These are phyloP conservation scores for Periophthalmodon schlosseri DNA, from an alignment of 2,113 vertebrate species.

Conservation along the genomic window DNA sequence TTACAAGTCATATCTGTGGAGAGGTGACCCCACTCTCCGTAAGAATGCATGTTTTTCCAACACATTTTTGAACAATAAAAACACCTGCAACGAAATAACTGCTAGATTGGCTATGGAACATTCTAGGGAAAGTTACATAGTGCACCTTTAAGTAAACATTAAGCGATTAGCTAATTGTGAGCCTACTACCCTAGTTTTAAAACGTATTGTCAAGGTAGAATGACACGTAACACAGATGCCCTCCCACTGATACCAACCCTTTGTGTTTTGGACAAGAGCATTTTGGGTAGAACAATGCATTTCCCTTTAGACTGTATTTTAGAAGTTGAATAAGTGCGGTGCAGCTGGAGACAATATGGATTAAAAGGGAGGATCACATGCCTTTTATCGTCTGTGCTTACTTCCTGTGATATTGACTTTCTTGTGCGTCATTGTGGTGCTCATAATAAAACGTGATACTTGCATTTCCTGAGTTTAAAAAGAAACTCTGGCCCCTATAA, in stretches of 20 bases:
- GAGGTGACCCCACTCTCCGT: too few species aligned
- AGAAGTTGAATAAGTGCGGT: background rate
- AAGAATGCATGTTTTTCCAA: too few species aligned
- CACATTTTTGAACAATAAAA: too few species aligned
- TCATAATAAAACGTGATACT: background rate
- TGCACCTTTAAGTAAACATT: too few species aligned
- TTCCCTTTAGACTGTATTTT: slow-evolving; percentile 1
- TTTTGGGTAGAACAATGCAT: background rate
- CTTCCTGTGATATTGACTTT: background rate
- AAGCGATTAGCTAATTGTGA: too few species aligned
- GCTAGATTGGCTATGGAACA: too few species aligned
- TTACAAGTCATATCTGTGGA: too few species aligned
- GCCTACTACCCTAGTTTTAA: too few species aligned
- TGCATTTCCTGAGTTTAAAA: slow-evolving; percentile 6
- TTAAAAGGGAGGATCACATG: slow-evolving; percentile 9
- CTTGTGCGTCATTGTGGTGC: background rate
- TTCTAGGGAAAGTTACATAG: too few species aligned
- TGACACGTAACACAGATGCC: background rate
- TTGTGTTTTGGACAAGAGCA: background rate
- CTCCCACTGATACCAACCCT: background rate
- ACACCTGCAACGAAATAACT: too few species aligned
- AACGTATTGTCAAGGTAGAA: too few species aligned
- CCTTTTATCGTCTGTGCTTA: background rate
- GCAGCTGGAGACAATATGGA: slow-evolving; percentile 4
- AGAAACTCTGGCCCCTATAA: background rate